Percentiles rank a stretch among this genome's conserved stretches.
Evolutionary conservation across 2,888 invertebrate species (phyloP).

Genomic region (Cataglyphis cursor): DNA sequence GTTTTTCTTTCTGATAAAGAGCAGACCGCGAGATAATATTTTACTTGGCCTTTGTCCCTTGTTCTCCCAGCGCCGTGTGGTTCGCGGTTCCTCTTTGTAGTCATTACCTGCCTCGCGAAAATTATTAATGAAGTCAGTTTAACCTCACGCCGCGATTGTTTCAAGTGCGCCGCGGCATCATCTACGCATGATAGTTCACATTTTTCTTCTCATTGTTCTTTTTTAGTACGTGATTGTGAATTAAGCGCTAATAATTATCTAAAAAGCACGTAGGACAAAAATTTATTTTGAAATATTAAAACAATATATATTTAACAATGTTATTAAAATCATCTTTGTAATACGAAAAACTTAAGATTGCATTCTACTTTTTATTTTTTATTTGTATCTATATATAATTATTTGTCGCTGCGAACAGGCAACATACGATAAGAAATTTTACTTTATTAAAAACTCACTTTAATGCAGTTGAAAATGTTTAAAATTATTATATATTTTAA

Average conservation of each 20-base stretch:
- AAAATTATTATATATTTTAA: slow-evolving; percentile 15
- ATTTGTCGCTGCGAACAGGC: neutral
- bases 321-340: neutral
- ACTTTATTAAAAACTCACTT: slow-evolving; percentile 8
- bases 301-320: neutral
- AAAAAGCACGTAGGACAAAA: neutral
- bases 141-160: slow-evolving; percentile 53
- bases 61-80: slow-evolving; percentile 47
- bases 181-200: slow-evolving; percentile 32
- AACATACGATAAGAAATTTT: slow-evolving; percentile 2
- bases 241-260: neutral
- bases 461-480: neutral
- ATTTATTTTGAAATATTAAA: neutral
- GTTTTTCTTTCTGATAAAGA: slow-evolving; percentile 57
- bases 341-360: neutral
- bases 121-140: slow-evolving; percentile 65
- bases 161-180: slow-evolving; percentile 28
- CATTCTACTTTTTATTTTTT: neutral
- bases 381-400: neutral
- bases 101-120: slow-evolving; percentile 43
- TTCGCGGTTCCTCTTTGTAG: slow-evolving; percentile 53
- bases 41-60: slow-evolving; percentile 59
- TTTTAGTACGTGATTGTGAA: slow-evolving; percentile 7
- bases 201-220: slow-evolving; percentile 35
- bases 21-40: slow-evolving; percentile 57